phyloP scores from a whole-genome alignment of 2,888 invertebrate genomes.

The Agriopis aurantiaria region DNA sequence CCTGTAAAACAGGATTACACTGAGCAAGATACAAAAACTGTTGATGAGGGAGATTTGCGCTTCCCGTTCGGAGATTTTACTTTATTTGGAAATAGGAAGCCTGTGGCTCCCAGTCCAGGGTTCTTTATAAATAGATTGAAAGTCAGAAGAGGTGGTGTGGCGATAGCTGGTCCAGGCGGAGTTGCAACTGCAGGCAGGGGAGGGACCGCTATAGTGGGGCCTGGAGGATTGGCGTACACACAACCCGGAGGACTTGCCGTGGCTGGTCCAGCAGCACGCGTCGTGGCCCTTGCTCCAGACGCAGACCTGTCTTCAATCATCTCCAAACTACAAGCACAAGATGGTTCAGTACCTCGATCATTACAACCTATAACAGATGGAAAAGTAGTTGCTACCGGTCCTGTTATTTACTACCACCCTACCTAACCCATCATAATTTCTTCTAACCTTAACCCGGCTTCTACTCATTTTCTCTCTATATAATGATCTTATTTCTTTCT shows the following conservation, averaged over 20 bases:
- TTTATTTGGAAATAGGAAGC: conserved; percentile 53
- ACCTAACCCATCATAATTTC: conserved; percentile 68
- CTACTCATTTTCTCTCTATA: conserved; percentile 40
- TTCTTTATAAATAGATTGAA: conserved; percentile 90
- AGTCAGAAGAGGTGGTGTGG: conserved; percentile 91
- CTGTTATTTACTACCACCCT: conserved; percentile 89
- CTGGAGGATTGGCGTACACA: conserved; percentile 91
- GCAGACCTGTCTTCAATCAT: conserved; percentile 87
- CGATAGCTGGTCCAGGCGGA: conserved; percentile 93
- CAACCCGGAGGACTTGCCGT: conserved; percentile 91
- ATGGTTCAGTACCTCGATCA: conserved; percentile 72
- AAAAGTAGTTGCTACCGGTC: conserved; percentile 90
- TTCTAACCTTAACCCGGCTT: conserved; percentile 51
- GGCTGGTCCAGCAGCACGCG: conserved; percentile 90
- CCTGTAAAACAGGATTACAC: conserved; percentile 56
- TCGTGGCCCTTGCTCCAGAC: conserved; percentile 88
- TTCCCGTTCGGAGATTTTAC: conserved; percentile 47
- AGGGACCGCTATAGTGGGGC: conserved; percentile 93
- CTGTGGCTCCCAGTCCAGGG: conserved; percentile 83
- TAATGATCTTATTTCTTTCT: conserved; percentile 65
- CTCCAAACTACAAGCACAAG: conserved; percentile 72
- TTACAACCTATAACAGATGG: conserved; percentile 87
- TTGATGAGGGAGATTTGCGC: conserved; percentile 48
- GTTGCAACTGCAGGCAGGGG: conserved; percentile 93
- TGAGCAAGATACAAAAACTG: conserved; percentile 60